phyloP scores from a whole-genome alignment of 2,888 invertebrate genomes.

The Autographa pulchrina region DNA sequence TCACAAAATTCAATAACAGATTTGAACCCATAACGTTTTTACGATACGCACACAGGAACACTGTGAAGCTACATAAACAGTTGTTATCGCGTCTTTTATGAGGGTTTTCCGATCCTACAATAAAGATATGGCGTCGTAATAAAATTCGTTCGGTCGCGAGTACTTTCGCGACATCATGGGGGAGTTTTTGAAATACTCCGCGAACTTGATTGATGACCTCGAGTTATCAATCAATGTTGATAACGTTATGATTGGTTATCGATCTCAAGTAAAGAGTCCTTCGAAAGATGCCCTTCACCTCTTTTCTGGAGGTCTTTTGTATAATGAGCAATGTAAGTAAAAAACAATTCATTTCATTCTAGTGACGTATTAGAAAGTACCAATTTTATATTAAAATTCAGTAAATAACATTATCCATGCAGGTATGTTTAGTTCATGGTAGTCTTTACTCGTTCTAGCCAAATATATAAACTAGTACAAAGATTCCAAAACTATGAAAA shows the following conservation, averaged over 20 bases:
- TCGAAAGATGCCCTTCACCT: conserved; percentile 12
- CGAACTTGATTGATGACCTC: conserved; percentile 42
- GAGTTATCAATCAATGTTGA: conserved; percentile 46
- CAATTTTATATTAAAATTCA: neutral
- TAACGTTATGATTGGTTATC: conserved; percentile 38
- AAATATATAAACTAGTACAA: neutral
- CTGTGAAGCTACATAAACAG: conserved; percentile 70
- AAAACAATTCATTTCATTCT: neutral
- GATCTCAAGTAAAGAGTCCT: conserved; percentile 21
- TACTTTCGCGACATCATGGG: conserved; percentile 36
- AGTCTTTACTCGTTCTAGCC: neutral
- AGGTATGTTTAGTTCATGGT: too few relatives aligned
- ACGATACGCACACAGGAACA: conserved; percentile 57
- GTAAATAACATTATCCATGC: too few relatives aligned
- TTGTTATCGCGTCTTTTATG: conserved; percentile 80
- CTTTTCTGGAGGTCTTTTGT: neutral
- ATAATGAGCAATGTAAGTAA: neutral
- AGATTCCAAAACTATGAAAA: neutral
- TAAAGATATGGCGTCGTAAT: conserved; percentile 77
- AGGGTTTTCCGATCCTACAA: conserved; percentile 72
- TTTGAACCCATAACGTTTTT: conserved; percentile 56
- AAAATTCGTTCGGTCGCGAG: conserved; percentile 46
- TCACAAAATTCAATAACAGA: conserved; percentile 50
- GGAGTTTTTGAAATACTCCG: conserved; percentile 23
- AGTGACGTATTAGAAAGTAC: neutral